These are phyloP conservation scores for Andrena fulva DNA, from an alignment of 2,888 invertebrate species.

Conservation along the genomic window DNA sequence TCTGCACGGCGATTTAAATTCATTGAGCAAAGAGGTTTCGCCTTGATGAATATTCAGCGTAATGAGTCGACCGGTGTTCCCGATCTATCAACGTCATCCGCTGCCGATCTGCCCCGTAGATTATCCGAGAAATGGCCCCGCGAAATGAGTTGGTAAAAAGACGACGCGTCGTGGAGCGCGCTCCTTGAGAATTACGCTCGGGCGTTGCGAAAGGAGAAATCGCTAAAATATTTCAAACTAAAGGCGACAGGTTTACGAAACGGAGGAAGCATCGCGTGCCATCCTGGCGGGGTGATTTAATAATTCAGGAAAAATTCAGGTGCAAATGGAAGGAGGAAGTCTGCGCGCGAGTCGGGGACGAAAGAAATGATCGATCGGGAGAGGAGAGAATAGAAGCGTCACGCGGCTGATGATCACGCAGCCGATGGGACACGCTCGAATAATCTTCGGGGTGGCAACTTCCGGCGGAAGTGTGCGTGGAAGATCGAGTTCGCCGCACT, in stretches of 20 bases:
- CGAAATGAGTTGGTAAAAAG: conserved; percentile 17
- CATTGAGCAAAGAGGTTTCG: conserved; percentile 62
- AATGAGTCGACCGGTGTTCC: conserved; percentile 56
- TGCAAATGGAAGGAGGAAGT: background rate
- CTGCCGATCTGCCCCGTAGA: conserved; percentile 43
- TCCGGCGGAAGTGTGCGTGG: conserved; percentile 72
- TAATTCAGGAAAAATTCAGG: background rate
- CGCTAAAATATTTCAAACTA: no score
- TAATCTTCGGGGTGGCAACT: conserved; percentile 76
- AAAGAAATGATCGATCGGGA: conserved; percentile 34
- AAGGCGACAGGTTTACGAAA: no score
- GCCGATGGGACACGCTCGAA: conserved; percentile 72
- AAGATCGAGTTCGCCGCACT: conserved; percentile 66
- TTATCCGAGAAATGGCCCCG: conserved; percentile 39
- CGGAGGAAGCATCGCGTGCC: no score
- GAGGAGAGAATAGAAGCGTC: conserved; percentile 53
- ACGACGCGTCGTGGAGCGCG: background rate
- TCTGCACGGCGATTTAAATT: conserved; percentile 65
- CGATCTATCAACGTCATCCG: conserved; percentile 57
- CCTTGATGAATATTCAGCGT: conserved; percentile 74
- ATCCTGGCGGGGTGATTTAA: background rate
- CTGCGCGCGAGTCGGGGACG: background rate
- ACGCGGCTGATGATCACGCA: conserved; percentile 61
- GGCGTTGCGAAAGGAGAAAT: background rate
- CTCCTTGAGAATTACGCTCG: conserved; percentile 7